Percentiles rank a stretch among this genome's conserved stretches.
Conservation (phyloP, 2,113 vertebrate species). For the Spermophilus dauricus region DNA sequence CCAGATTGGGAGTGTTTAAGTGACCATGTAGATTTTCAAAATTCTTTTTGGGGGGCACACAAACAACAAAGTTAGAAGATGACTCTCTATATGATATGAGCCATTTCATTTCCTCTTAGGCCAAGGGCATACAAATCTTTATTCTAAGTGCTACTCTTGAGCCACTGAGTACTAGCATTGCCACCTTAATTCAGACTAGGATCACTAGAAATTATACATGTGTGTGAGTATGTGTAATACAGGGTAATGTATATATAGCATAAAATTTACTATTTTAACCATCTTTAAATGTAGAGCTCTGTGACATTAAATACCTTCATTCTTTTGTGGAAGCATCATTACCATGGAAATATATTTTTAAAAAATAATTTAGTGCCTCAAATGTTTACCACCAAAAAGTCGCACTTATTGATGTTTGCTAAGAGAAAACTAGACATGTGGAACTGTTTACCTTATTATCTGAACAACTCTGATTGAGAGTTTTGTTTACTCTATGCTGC, state of each 20-base stretch:
- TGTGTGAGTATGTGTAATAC: background rate
- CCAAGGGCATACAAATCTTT: background rate
- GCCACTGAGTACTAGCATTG: background rate
- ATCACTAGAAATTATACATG: background rate
- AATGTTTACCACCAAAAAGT: background rate
- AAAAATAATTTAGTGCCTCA: background rate
- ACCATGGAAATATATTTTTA: background rate
- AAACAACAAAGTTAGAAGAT: background rate
- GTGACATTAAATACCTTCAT: background rate
- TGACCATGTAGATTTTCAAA: background rate
- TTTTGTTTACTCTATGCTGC: constrained; percentile 12
- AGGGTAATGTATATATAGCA: background rate
- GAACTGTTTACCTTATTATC: background rate
- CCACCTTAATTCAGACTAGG: background rate
- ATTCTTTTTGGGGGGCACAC: background rate
- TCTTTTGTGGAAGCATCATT: background rate
- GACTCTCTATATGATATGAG: background rate
- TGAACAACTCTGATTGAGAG: background rate
- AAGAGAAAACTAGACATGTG: background rate
- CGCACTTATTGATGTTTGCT: background rate
- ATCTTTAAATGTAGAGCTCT: background rate
- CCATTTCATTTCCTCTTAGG: background rate
- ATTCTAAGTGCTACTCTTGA: background rate
- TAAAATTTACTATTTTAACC: background rate
- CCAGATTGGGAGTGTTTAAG: background rate